phyloP scores from a whole-genome alignment of 1,140 invertebrate species.

The Hylaeus anthracinus region DNA sequence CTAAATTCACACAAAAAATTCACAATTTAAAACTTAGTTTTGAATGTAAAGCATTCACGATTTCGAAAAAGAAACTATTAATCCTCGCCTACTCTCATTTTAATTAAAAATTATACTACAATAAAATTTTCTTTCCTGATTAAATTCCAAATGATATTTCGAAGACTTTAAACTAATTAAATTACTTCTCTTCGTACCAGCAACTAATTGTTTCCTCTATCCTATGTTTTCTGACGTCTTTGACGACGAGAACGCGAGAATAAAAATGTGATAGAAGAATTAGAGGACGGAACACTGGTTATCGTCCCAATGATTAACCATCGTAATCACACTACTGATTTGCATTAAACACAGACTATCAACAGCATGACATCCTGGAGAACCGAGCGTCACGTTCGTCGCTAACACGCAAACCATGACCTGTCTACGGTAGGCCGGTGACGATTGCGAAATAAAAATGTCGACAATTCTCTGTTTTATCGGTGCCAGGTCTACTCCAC shows the following conservation, averaged over 20 bases:
- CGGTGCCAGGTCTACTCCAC: not conserved
- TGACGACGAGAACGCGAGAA: not conserved
- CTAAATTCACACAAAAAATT: too few relatives aligned
- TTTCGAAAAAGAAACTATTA: too few relatives aligned
- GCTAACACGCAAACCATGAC: constrained; percentile 58
- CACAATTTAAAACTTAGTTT: too few relatives aligned
- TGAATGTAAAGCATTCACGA: too few relatives aligned
- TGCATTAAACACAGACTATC: constrained; percentile 65
- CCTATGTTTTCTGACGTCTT: not conserved
- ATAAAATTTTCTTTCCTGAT: too few relatives aligned
- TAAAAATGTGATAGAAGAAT: constrained; percentile 14
- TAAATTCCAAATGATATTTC: not conserved
- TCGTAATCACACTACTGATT: constrained; percentile 66
- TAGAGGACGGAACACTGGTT: constrained; percentile 53
- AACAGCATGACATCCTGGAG: constrained; percentile 70
- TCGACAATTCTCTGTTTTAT: constrained; percentile 30
- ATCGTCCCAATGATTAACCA: constrained; percentile 68
- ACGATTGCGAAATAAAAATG: constrained; percentile 49
- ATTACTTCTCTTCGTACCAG: not conserved
- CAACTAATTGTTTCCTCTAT: constrained; percentile 17
- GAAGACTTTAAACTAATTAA: constrained; percentile 6
- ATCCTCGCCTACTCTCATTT: too few relatives aligned
- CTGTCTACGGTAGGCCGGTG: constrained; percentile 23
- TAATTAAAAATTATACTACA: too few relatives aligned
- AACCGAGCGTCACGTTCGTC: constrained; percentile 39